Conservation (phyloP, 2,888 invertebrate genomes). For the Chalcis sispes region DNA sequence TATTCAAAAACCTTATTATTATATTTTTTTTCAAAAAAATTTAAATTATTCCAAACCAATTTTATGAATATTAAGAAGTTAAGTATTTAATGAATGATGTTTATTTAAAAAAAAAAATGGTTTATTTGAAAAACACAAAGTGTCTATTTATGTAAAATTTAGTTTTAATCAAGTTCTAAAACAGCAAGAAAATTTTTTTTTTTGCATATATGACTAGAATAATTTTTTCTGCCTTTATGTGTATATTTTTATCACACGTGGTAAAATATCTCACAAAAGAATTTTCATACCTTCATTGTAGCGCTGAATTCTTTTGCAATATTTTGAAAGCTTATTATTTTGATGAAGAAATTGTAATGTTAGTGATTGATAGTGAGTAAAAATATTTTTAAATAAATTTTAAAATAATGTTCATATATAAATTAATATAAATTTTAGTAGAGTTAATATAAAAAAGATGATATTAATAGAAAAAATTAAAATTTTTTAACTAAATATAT, state of each 20-base stretch:
- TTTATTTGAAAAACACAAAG: constrained; percentile 13
- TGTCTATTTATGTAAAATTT: constrained; percentile 27
- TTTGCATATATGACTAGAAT: constrained; percentile 46
- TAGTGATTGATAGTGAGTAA: background rate
- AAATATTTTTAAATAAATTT: background rate
- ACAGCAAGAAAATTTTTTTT: constrained; percentile 29
- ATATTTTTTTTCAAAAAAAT: background rate
- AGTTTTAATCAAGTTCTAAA: constrained; percentile 15
- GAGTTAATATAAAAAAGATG: background rate
- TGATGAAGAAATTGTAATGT: background rate
- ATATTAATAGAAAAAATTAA: background rate
- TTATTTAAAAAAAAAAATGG: background rate
- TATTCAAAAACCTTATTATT: constrained; percentile 11
- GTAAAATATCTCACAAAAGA: constrained; percentile 21
- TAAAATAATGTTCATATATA: background rate
- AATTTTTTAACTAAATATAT: too few species aligned
- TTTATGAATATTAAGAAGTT: constrained; percentile 8
- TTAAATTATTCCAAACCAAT: background rate
- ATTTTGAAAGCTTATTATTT: background rate
- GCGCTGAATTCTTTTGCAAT: background rate
- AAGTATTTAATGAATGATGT: background rate
- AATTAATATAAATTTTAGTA: background rate
- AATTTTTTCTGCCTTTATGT: constrained; percentile 25
- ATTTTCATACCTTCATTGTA: background rate
- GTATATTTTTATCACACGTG: background rate